Conservation (phyloP, 92 coral and sea anemone genomes). For the Epizoanthus ramosus region DNA sequence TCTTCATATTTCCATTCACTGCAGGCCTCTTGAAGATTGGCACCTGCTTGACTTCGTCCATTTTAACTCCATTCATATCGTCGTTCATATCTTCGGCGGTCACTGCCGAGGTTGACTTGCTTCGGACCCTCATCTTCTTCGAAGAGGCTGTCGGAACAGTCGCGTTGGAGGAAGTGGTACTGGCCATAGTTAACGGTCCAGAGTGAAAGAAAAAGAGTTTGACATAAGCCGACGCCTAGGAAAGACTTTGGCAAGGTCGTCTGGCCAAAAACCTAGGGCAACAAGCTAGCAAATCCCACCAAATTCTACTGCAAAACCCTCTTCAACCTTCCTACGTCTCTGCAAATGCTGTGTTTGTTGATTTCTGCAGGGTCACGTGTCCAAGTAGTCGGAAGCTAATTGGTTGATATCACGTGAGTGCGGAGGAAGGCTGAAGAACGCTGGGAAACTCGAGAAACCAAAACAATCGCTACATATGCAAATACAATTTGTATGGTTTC, state of each 20-base stretch:
- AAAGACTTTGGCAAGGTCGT: constrained; percentile 40
- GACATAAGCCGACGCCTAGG: constrained; percentile 45
- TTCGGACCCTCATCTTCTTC: constrained; percentile 91
- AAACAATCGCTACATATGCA: not conserved
- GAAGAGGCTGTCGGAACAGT: constrained; percentile 92
- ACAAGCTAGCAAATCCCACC: constrained; percentile 29
- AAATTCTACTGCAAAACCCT: constrained; percentile 27
- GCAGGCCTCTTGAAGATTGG: constrained; percentile 55
- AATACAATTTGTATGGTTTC: too few species aligned
- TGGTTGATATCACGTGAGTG: constrained; percentile 44
- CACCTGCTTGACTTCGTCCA: constrained; percentile 37
- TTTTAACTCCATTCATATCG: constrained; percentile 54
- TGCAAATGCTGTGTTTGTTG: constrained; percentile 38
- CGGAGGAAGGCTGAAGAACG: constrained; percentile 29
- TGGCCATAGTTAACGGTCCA: constrained; percentile 81
- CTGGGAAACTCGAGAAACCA: constrained; percentile 4
- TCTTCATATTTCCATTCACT: constrained; percentile 67
- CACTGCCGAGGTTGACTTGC: constrained; percentile 93
- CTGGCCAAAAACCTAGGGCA: constrained; percentile 32
- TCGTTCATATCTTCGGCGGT: constrained; percentile 64
- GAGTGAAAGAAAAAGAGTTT: constrained; percentile 57
- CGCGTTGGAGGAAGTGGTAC: constrained; percentile 67
- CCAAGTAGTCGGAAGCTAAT: constrained; percentile 8
- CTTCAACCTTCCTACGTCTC: constrained; percentile 27
- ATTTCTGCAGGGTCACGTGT: constrained; percentile 36